These are phyloP conservation scores for Laspeyria flexula DNA, from an alignment of 2,888 invertebrate species.

Conservation along the genomic window DNA sequence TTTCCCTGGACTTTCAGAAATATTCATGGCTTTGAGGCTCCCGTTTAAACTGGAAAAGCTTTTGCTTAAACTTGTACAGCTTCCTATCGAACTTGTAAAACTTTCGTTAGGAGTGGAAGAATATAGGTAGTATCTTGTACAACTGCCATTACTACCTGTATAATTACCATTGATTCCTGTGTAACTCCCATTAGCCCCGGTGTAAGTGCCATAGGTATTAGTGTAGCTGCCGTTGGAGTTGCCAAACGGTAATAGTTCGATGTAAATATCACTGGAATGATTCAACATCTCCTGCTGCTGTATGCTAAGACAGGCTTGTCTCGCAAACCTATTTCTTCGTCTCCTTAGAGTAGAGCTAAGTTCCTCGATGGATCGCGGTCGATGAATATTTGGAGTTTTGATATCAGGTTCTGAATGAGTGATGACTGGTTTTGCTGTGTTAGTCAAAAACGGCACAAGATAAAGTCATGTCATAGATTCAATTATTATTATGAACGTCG, in stretches of 20 bases:
- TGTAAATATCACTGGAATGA: constrained; percentile 62
- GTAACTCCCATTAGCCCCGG: constrained; percentile 20
- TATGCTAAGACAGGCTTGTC: constrained; percentile 93
- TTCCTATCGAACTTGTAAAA: constrained; percentile 47
- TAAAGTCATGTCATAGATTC: constrained; percentile 37
- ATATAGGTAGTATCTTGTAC: constrained; percentile 46
- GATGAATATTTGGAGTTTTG: constrained; percentile 55
- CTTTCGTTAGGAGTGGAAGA: constrained; percentile 41
- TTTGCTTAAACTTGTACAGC: constrained; percentile 12
- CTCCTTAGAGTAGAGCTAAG: constrained; percentile 93
- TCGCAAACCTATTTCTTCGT: constrained; percentile 92
- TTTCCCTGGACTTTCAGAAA: neutral
- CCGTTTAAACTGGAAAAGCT: neutral
- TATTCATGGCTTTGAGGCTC: constrained; percentile 17
- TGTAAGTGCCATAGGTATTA: constrained; percentile 3
- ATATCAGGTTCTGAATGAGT: constrained; percentile 61
- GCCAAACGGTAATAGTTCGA: constrained; percentile 56
- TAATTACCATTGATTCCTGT: constrained; percentile 30
- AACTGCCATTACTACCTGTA: constrained; percentile 33
- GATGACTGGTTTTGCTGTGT: constrained; percentile 65
- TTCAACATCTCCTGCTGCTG: constrained; percentile 90
- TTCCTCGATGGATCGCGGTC: constrained; percentile 79
- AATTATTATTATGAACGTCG: constrained; percentile 5
- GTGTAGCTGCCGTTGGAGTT: constrained; percentile 24
- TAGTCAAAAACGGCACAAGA: constrained; percentile 67